These are phyloP conservation scores for Schizopygopsis malacanthus DNA, from an alignment of 2,797 vertebrate species.

Conservation along the genomic window DNA sequence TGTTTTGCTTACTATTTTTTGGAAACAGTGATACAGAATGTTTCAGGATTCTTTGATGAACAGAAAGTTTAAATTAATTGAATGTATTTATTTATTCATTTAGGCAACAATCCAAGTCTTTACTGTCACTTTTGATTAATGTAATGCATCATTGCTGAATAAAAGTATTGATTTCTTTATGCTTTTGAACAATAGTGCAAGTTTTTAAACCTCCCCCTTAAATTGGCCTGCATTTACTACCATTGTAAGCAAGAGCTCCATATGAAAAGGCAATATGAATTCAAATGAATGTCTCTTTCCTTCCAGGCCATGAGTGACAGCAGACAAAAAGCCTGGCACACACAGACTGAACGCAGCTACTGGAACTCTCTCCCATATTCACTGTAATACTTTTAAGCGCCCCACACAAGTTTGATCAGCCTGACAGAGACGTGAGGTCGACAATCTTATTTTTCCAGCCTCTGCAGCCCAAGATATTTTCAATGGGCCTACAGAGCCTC, in stretches of 20 bases:
- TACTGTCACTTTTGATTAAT: neutral
- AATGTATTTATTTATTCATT: neutral
- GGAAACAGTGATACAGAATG: neutral
- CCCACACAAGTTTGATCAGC: conserved; percentile 46
- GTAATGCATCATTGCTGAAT: neutral
- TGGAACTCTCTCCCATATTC: conserved; percentile 52
- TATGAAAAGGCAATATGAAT: conserved; percentile 52
- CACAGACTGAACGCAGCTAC: conserved; percentile 57
- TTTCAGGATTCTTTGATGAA: neutral
- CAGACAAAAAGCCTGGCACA: conserved; percentile 64
- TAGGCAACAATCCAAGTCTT: neutral
- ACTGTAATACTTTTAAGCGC: conserved; percentile 46
- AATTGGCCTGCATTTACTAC: neutral
- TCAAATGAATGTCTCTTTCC: conserved; percentile 39
- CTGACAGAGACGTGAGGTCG: conserved; percentile 53
- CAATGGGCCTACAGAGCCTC: conserved; percentile 44
- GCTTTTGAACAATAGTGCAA: too few species aligned
- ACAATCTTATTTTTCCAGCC: conserved; percentile 48
- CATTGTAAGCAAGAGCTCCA: conserved; percentile 27
- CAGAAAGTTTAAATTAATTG: neutral
- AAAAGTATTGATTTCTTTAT: neutral
- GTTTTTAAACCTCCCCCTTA: neutral
- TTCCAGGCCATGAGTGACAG: conserved; percentile 65
- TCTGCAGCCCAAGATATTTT: conserved; percentile 52
- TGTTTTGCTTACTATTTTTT: neutral